These are phyloP conservation scores for Drosophila sucinea DNA, from an alignment of 1,140 invertebrate species.

Conservation along the genomic window DNA sequence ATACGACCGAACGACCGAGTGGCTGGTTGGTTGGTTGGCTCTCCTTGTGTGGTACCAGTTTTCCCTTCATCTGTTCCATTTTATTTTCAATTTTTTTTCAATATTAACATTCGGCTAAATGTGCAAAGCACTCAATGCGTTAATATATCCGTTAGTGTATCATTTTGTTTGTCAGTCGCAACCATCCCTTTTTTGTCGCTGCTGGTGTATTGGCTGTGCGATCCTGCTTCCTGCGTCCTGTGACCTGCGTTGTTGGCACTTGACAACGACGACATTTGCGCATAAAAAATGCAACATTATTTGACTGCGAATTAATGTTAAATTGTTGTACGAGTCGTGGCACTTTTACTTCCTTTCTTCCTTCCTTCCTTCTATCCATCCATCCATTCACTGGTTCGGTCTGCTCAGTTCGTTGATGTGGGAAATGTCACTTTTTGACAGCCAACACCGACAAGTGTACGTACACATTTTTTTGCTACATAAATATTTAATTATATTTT, in stretches of 20 bases:
- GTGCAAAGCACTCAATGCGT: slow-evolving; percentile 71
- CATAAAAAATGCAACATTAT: slow-evolving; percentile 80
- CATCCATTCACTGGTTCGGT: slow-evolving; percentile 18
- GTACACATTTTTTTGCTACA: slow-evolving; percentile 62
- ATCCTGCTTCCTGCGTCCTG: slow-evolving; percentile 43
- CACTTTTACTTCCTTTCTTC: too few species aligned
- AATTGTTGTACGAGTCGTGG: slow-evolving; percentile 63
- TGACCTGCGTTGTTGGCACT: slow-evolving; percentile 56
- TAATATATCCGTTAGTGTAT: slow-evolving; percentile 79
- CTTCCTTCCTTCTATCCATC: neutral
- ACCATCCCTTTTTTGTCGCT: neutral
- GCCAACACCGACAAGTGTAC: slow-evolving; percentile 72
- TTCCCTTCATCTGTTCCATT: slow-evolving; percentile 50
- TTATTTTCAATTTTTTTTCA: slow-evolving; percentile 38
- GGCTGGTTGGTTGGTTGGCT: slow-evolving; percentile 33
- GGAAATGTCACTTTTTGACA: slow-evolving; percentile 78
- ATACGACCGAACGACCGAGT: too few species aligned
- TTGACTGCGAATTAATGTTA: slow-evolving; percentile 80
- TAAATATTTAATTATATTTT: slow-evolving; percentile 81
- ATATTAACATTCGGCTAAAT: slow-evolving; percentile 32
- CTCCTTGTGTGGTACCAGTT: neutral
- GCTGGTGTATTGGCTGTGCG: neutral
- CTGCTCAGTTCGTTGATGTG: slow-evolving; percentile 66
- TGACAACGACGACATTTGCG: slow-evolving; percentile 80
- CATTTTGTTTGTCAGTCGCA: slow-evolving; percentile 66